Evolutionary conservation across 1,140 invertebrate species (phyloP).

Genomic region (Araneus ventricosus): DNA sequence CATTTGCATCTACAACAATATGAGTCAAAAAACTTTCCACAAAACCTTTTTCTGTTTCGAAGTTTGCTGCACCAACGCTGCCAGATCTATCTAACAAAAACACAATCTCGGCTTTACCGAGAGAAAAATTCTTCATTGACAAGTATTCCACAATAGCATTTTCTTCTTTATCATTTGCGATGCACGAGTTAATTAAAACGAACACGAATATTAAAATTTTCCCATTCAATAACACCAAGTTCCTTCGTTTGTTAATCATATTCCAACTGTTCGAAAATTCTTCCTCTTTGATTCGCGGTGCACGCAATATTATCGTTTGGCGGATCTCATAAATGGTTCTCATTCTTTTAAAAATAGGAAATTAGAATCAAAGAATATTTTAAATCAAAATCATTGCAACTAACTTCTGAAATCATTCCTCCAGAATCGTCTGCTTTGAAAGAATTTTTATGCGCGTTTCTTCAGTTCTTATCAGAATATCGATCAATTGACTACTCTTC

Average conservation of each 20-base stretch:
- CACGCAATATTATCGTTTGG: neutral
- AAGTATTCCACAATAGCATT: conserved; percentile 51
- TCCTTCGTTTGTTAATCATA: conserved; percentile 21
- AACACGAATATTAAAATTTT: conserved; percentile 25
- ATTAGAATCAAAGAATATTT: neutral
- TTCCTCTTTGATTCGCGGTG: neutral
- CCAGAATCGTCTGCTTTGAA: neutral
- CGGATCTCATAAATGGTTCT: neutral
- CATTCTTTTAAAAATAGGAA: neutral
- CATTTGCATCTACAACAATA: conserved; percentile 67
- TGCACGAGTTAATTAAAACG: neutral
- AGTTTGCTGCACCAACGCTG: conserved; percentile 65
- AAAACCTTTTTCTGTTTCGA: conserved; percentile 72
- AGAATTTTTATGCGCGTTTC: neutral
- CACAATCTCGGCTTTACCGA: conserved; percentile 63
- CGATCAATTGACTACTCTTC: conserved; percentile 24
- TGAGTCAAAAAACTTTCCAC: conserved; percentile 72
- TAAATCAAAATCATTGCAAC: neutral
- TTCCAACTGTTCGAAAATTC: neutral
- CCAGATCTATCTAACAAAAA: conserved; percentile 74
- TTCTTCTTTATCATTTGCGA: conserved; percentile 27
- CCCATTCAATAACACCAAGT: neutral
- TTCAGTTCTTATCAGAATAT: neutral
- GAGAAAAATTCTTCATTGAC: neutral
- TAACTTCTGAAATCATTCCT: neutral